Percentiles rank a stretch among this genome's conserved stretches.
Conservation (phyloP, 2,797 vertebrate species). For the Alcedo quadribrachys region DNA sequence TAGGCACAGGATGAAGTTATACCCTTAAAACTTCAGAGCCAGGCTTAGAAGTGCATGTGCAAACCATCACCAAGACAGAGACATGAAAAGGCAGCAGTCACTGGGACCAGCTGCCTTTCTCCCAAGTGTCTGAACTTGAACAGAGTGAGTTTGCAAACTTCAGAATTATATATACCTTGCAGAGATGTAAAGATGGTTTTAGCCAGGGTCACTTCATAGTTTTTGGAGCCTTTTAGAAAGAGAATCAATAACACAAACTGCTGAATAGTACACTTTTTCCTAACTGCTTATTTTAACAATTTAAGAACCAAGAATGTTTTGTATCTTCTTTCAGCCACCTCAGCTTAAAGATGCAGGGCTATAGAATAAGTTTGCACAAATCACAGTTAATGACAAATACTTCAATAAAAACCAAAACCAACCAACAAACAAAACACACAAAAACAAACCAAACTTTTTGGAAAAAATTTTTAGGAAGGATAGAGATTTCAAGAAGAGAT, state of each 20-base stretch:
- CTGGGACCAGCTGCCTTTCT: background rate
- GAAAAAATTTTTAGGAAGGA: background rate
- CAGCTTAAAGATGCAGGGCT: background rate
- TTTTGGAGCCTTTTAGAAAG: background rate
- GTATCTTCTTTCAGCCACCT: background rate
- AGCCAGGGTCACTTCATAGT: background rate
- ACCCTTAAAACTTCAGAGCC: background rate
- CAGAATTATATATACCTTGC: background rate
- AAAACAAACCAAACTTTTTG: background rate
- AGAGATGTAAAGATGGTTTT: background rate
- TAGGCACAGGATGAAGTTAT: background rate
- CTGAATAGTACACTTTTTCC: background rate
- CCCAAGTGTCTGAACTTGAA: background rate
- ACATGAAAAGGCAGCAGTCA: background rate
- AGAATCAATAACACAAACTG: background rate
- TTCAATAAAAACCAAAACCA: background rate
- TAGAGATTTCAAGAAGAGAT: conserved; percentile 40
- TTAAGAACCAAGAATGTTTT: background rate
- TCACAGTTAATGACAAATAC: background rate
- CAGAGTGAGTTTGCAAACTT: background rate
- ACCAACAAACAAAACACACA: background rate
- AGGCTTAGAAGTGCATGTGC: background rate
- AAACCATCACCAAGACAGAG: background rate
- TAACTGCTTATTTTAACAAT: background rate
- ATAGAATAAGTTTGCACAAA: background rate